These are phyloP conservation scores for Platerodrilus igneus DNA, from an alignment of 2,888 invertebrate genomes.

Conservation along the genomic window DNA sequence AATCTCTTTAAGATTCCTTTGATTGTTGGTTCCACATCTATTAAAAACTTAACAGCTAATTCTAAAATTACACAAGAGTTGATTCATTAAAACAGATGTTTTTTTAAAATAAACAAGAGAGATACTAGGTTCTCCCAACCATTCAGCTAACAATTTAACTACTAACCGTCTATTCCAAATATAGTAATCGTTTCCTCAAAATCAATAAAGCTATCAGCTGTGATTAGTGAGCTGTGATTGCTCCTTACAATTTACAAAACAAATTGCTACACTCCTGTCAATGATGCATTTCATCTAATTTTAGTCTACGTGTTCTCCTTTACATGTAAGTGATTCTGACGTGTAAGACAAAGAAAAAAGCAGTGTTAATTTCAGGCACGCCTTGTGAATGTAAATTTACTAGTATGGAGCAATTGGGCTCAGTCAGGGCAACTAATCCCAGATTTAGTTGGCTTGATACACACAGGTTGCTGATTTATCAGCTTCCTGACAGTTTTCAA, in stretches of 20 bases:
- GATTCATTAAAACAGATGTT: too few species aligned
- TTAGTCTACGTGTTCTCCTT: constrained; percentile 10
- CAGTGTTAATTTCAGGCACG: constrained; percentile 21
- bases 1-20: too few species aligned
- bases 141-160: too few species aligned
- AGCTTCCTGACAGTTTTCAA: constrained; percentile 30
- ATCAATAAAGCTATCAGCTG: constrained; percentile 22
- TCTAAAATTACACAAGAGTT: too few species aligned
- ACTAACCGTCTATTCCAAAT: too few species aligned
- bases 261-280: constrained; percentile 31
- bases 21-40: too few species aligned
- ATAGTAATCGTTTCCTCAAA: constrained; percentile 15
- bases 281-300: constrained; percentile 13
- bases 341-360: too few species aligned
- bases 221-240: constrained; percentile 20
- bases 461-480: constrained; percentile 32
- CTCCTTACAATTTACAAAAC: constrained; percentile 29
- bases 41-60: too few species aligned
- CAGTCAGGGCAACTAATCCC: too few species aligned
- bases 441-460: constrained; percentile 29
- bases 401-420: too few species aligned
- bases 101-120: too few species aligned
- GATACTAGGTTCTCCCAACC: too few species aligned
- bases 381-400: constrained; percentile 30
- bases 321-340: constrained; percentile 7